phyloP scores from a whole-genome alignment of 2,113 vertebrate species.

The Peromyscus polionotus region DNA sequence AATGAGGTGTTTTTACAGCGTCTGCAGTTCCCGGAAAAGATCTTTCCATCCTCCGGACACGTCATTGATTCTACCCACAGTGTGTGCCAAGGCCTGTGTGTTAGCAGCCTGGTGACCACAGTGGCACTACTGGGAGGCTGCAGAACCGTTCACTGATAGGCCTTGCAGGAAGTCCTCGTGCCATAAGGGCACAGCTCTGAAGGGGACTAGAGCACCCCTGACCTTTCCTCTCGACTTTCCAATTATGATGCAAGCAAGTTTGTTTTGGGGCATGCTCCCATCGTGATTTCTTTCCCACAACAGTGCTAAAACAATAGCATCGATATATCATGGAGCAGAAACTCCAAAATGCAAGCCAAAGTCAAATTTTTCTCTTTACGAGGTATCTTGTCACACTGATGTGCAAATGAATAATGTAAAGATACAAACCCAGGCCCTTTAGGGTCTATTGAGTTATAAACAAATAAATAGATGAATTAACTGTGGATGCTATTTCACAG shows the following conservation, averaged over 20 bases:
- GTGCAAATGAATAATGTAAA: neutral
- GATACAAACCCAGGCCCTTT: neutral
- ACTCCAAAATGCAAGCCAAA: neutral
- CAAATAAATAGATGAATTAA: neutral
- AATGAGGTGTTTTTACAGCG: neutral
- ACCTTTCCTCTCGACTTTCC: neutral
- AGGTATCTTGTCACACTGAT: neutral
- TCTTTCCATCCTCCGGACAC: neutral
- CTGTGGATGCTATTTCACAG: neutral
- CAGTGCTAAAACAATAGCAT: neutral
- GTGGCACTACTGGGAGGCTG: neutral
- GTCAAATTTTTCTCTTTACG: neutral
- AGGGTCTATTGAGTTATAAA: neutral
- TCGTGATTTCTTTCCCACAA: neutral
- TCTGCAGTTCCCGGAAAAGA: neutral
- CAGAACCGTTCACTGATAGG: neutral
- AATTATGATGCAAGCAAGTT: neutral
- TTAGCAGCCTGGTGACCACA: neutral
- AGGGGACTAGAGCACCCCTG: neutral
- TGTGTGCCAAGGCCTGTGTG: neutral
- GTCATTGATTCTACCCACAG: too few relatives aligned
- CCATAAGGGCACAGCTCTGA: neutral
- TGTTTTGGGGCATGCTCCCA: neutral
- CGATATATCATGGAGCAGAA: neutral
- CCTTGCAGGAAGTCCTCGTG: neutral